phyloP scores from a whole-genome alignment of 2,797 vertebrate genomes.

The Galaxias olidus region DNA sequence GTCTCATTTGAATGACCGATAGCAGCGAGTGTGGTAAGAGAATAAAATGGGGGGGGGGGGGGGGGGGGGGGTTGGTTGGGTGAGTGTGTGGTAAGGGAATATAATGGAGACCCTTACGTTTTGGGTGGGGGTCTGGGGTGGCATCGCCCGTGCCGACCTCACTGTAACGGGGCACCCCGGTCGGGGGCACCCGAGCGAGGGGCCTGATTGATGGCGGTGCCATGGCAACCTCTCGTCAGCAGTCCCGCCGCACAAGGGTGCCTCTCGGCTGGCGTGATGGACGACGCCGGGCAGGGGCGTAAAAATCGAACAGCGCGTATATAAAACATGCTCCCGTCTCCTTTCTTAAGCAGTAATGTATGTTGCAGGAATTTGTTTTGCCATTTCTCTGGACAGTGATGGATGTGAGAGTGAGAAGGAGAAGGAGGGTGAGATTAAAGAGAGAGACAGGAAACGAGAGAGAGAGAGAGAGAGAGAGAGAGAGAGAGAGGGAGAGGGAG shows the following conservation, averaged over 20 bases:
- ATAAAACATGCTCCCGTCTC: slow-evolving; percentile 64
- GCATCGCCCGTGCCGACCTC: slow-evolving; percentile 51
- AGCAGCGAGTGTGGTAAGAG: slow-evolving; percentile 13
- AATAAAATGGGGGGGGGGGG: background rate
- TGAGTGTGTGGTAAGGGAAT: too few relatives aligned
- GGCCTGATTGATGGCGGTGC: slow-evolving; percentile 68
- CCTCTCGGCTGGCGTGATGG: slow-evolving; percentile 62
- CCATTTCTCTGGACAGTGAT: slow-evolving; percentile 55
- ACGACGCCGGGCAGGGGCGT: slow-evolving; percentile 64
- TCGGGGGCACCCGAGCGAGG: slow-evolving; percentile 25
- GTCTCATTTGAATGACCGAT: slow-evolving; percentile 31
- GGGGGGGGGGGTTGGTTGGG: slow-evolving; percentile 12
- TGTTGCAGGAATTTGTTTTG: slow-evolving; percentile 69
- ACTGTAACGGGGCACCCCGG: slow-evolving; percentile 40
- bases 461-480: background rate
- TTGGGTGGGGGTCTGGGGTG: slow-evolving; percentile 33
- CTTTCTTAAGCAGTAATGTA: slow-evolving; percentile 71
- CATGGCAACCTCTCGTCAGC: slow-evolving; percentile 66
- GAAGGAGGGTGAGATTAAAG: background rate
- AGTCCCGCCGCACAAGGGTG: slow-evolving; percentile 53
- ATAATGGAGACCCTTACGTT: too few relatives aligned
- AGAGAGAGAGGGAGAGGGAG: background rate
- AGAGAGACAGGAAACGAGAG: background rate
- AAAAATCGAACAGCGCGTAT: slow-evolving; percentile 65
- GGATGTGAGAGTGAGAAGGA: background rate